Percentiles rank a stretch among this genome's conserved stretches.
Conservation (phyloP, 2,113 vertebrate genomes). For the Erythrocercus mccallii region DNA sequence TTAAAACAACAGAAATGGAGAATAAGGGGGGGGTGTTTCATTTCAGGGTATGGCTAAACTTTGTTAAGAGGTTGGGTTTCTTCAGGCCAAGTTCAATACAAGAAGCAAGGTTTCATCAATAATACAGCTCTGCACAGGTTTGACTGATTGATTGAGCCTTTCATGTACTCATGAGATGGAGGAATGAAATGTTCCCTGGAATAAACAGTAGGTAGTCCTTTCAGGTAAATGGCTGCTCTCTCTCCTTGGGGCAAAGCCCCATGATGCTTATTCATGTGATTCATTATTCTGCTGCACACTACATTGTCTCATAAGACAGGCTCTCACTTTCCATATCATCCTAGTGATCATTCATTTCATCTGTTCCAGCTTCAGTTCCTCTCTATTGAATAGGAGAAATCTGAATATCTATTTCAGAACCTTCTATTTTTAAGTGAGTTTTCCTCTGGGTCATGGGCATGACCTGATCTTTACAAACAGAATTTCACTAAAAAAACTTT, state of each 20-base stretch:
- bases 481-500: not conserved
- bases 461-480: not conserved
- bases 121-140: not conserved
- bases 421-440: not conserved
- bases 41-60: not conserved
- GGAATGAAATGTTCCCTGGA: not conserved
- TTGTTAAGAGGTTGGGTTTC: not conserved
- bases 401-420: not conserved
- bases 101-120: not conserved
- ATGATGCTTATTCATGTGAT: not conserved
- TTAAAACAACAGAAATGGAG: not conserved
- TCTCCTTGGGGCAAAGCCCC: not conserved
- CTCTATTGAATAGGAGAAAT: not conserved
- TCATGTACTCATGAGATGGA: not conserved
- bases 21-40: accelerated
- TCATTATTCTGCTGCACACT: not conserved
- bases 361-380: not conserved
- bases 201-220: not conserved
- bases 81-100: not conserved
- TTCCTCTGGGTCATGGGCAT: not conserved
- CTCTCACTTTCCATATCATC: not conserved
- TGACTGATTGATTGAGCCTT: not conserved
- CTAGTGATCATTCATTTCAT: not conserved
- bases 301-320: not conserved
- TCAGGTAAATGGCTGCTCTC: not conserved